Conservation (phyloP, 2,888 invertebrate genomes). For the Dasypolia templi region DNA sequence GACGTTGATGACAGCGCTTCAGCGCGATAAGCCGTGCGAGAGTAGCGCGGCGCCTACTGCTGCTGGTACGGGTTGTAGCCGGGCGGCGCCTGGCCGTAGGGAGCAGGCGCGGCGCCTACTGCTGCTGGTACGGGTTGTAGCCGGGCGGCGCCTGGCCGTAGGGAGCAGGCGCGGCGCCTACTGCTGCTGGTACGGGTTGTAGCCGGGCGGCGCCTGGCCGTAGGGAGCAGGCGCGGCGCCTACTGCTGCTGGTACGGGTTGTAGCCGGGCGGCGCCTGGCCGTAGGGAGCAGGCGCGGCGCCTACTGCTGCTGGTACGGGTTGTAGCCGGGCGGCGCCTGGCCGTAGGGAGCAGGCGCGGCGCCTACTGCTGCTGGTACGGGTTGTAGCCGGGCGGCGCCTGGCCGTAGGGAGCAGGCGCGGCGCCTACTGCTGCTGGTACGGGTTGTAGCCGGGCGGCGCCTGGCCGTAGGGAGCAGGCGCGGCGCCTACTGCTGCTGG, state of each 20-base stretch:
- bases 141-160: slow-evolving; percentile 76
- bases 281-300: slow-evolving; percentile 69
- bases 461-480: slow-evolving; percentile 72
- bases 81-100: slow-evolving; percentile 74
- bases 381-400: slow-evolving; percentile 80
- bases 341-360: slow-evolving; percentile 71
- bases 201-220: slow-evolving; percentile 75
- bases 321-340: slow-evolving; percentile 79
- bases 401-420: slow-evolving; percentile 72
- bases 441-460: slow-evolving; percentile 81
- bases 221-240: slow-evolving; percentile 68
- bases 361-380: slow-evolving; percentile 73
- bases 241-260: slow-evolving; percentile 81
- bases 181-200: slow-evolving; percentile 81
- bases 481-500: slow-evolving; percentile 62
- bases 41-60: slow-evolving; percentile 66
- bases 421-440: slow-evolving; percentile 69
- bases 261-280: slow-evolving; percentile 77
- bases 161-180: slow-evolving; percentile 67
- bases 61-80: slow-evolving; percentile 76
- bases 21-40: no score
- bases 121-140: slow-evolving; percentile 81
- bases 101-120: slow-evolving; percentile 67
- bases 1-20: neutral
- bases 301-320: slow-evolving; percentile 78